These are phyloP conservation scores for Carcinoscorpius rotundicauda DNA, from an alignment of 1,140 invertebrate genomes.

Conservation along the genomic window DNA sequence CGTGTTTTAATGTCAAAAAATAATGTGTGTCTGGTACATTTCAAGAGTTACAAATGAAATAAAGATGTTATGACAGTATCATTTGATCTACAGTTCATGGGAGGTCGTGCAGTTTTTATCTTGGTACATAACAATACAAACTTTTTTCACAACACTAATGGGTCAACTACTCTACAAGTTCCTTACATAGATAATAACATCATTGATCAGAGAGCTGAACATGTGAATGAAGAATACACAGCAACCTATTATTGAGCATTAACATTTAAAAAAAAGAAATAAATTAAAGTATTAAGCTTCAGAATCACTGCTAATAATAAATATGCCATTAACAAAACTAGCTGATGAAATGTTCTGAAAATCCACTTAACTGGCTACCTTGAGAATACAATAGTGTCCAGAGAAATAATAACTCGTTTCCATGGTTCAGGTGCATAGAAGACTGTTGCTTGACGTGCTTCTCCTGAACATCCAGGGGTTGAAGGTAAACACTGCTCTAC, in stretches of 20 bases:
- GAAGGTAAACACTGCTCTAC: slow-evolving; percentile 24
- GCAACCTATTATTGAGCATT: neutral
- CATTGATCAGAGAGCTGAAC: too few relatives aligned
- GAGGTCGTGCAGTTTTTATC: too few relatives aligned
- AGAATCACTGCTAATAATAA: neutral
- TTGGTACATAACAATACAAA: too few relatives aligned
- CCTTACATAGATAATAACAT: too few relatives aligned
- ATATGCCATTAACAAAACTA: neutral
- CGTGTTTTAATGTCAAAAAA: too few relatives aligned
- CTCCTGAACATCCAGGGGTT: slow-evolving; percentile 29
- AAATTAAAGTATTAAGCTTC: neutral
- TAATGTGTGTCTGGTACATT: too few relatives aligned
- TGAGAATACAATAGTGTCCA: slow-evolving; percentile 31
- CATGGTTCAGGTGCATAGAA: slow-evolving; percentile 28
- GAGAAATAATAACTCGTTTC: slow-evolving; percentile 30
- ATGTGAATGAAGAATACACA: too few relatives aligned
- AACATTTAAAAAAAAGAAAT: neutral
- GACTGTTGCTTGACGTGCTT: slow-evolving; percentile 25
- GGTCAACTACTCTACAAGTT: too few relatives aligned
- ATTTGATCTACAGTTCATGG: too few relatives aligned
- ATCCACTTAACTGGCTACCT: slow-evolving; percentile 24
- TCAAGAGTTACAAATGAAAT: too few relatives aligned
- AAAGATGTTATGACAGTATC: too few relatives aligned
- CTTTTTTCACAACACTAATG: too few relatives aligned
- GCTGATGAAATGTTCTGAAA: neutral